Percentiles rank a stretch among this genome's conserved stretches.
Conservation (phyloP, 2,888 invertebrate species). For the Leistus spinibarbis region DNA sequence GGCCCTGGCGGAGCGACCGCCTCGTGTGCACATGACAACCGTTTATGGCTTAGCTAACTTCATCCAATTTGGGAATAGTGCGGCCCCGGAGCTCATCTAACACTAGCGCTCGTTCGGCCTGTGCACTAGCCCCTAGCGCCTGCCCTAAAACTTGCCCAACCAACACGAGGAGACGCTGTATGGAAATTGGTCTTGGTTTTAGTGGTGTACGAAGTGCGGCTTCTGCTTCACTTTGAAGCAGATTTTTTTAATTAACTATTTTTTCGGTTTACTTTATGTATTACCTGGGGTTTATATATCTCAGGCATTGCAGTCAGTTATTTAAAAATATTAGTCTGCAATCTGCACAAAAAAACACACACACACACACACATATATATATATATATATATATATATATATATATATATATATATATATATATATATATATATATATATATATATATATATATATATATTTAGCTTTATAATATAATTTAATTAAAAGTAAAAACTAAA, state of each 20-base stretch:
- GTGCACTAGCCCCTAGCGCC: neutral
- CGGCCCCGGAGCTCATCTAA: conserved; percentile 7
- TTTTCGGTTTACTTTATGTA: neutral
- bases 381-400: no score
- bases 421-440: no score
- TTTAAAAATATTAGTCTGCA: no score
- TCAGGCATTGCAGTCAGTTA: no score
- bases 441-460: no score
- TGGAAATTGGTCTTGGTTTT: neutral
- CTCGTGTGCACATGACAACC: conserved; percentile 24
- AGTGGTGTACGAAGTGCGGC: neutral
- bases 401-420: no score
- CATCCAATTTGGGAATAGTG: conserved; percentile 27
- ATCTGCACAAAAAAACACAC: no score
- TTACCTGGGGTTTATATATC: no score
- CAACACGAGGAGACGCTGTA: neutral
- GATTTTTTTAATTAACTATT: neutral
- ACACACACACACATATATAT: no score
- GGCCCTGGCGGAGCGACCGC: neutral
- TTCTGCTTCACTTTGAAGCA: neutral
- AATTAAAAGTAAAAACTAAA: no score
- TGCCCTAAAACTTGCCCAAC: neutral
- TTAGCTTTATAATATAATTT: no score
- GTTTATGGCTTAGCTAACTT: conserved; percentile 32
- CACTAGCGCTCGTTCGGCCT: neutral